phyloP scores from a whole-genome alignment of 2,888 invertebrate species.

The Tenthredo scrophulariae region DNA sequence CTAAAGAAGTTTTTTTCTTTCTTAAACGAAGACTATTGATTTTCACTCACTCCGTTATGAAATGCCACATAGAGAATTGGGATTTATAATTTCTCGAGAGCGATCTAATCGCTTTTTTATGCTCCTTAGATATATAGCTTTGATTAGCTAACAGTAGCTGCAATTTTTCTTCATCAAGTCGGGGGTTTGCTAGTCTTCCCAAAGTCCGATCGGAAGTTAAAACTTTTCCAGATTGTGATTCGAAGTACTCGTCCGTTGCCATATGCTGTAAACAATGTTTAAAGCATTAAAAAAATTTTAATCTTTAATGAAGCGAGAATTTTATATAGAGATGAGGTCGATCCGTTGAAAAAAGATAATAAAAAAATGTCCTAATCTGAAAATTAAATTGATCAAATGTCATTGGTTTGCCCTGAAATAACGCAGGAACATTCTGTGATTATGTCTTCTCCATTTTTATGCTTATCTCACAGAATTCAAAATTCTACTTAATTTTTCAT shows the following conservation, averaged over 20 bases:
- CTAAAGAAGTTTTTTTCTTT: background rate
- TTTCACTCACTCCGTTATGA: conserved; percentile 77
- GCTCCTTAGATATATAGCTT: conserved; percentile 80
- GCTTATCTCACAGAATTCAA: background rate
- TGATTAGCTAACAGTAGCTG: conserved; percentile 81
- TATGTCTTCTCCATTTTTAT: background rate
- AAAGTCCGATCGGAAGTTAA: conserved; percentile 90
- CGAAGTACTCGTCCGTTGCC: conserved; percentile 75
- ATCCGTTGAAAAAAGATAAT: too few species aligned
- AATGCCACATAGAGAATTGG: conserved; percentile 87
- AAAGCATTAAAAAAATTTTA: conserved; percentile 61
- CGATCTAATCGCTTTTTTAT: conserved; percentile 81
- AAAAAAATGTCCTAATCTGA: too few species aligned
- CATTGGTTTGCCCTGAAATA: too few species aligned
- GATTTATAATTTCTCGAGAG: conserved; percentile 81
- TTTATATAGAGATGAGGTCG: too few species aligned
- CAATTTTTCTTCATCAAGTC: conserved; percentile 84
- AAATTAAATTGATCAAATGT: too few species aligned
- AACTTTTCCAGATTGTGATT: conserved; percentile 73
- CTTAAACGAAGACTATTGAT: background rate
- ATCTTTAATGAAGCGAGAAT: conserved; percentile 1
- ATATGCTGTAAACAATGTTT: conserved; percentile 63
- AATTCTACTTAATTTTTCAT: background rate
- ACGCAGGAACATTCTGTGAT: conserved; percentile 1
- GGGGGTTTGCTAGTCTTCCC: conserved; percentile 86